Conservation (phyloP, 1,140 invertebrate species). For the Lepidurus apus region DNA sequence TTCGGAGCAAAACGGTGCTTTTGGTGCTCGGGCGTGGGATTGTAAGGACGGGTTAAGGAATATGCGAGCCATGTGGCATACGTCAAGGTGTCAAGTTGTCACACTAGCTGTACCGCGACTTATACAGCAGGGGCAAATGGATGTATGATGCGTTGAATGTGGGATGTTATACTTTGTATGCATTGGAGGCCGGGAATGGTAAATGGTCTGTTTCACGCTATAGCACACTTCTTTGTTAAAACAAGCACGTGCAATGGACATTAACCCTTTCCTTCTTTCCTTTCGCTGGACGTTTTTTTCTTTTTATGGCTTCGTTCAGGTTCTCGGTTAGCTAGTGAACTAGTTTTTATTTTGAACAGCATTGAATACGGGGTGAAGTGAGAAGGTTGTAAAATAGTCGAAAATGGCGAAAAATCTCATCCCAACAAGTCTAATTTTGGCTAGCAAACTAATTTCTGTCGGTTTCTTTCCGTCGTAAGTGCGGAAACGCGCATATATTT, state of each 20-base stretch:
- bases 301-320: neutral
- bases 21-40: neutral
- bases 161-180: slow-evolving; percentile 5
- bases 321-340: neutral
- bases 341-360: neutral
- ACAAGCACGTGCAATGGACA: slow-evolving; percentile 21
- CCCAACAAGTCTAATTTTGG: slow-evolving; percentile 8
- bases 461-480: neutral
- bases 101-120: slow-evolving; percentile 17
- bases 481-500: slow-evolving; percentile 10
- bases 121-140: neutral
- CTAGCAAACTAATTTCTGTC: neutral
- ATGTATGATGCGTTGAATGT: neutral
- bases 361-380: neutral
- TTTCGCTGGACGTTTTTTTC: neutral
- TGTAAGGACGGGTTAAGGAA: neutral
- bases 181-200: neutral
- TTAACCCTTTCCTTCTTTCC: slow-evolving; percentile 2
- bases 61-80: neutral
- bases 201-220: slow-evolving; percentile 1
- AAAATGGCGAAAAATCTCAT: neutral
- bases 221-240: slow-evolving; percentile 14
- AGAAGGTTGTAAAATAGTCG: neutral
- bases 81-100: slow-evolving; percentile 14
- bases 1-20: neutral